These are phyloP conservation scores for Drosophila kokeensis DNA, from an alignment of 2,888 invertebrate genomes.

Conservation along the genomic window DNA sequence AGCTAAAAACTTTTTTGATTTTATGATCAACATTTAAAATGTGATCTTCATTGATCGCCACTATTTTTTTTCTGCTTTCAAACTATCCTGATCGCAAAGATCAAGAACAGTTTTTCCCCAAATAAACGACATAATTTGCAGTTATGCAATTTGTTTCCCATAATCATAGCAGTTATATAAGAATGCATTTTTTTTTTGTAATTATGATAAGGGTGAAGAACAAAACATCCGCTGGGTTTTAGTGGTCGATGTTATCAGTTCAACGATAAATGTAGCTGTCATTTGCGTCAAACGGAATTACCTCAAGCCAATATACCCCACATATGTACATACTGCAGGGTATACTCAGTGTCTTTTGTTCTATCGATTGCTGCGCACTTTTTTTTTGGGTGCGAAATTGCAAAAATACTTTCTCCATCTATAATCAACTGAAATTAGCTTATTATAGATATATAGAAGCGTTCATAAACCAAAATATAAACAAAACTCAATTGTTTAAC, in stretches of 20 bases:
- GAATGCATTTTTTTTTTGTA: slow-evolving; percentile 2
- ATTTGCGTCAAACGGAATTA: slow-evolving; percentile 11
- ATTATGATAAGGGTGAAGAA: slow-evolving; percentile 9
- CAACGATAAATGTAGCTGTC: slow-evolving; percentile 14
- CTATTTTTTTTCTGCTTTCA: not conserved
- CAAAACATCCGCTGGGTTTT: not conserved
- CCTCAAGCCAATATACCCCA: slow-evolving; percentile 7
- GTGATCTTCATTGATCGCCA: not conserved
- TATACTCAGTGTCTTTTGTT: slow-evolving; percentile 9
- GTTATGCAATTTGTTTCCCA: slow-evolving; percentile 12
- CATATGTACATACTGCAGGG: not conserved
- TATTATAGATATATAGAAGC: slow-evolving; percentile 2
- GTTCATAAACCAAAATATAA: slow-evolving; percentile 6
- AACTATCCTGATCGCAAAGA: not conserved
- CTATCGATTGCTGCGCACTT: slow-evolving; percentile 7
- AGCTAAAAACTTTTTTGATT: not conserved
- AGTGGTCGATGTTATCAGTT: slow-evolving; percentile 12
- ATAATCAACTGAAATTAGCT: slow-evolving; percentile 13
- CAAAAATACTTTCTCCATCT: slow-evolving; percentile 9
- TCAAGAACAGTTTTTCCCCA: too few relatives aligned
- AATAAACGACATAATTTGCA: not conserved
- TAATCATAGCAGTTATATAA: slow-evolving; percentile 17
- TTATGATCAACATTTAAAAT: not conserved
- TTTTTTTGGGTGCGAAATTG: not conserved
- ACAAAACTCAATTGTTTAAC: slow-evolving; percentile 2